Evolutionary conservation across 2,797 vertebrate species (phyloP), one percentile per base, ranked within the genome.

Genomic region (Clarias fuscus): DNA sequence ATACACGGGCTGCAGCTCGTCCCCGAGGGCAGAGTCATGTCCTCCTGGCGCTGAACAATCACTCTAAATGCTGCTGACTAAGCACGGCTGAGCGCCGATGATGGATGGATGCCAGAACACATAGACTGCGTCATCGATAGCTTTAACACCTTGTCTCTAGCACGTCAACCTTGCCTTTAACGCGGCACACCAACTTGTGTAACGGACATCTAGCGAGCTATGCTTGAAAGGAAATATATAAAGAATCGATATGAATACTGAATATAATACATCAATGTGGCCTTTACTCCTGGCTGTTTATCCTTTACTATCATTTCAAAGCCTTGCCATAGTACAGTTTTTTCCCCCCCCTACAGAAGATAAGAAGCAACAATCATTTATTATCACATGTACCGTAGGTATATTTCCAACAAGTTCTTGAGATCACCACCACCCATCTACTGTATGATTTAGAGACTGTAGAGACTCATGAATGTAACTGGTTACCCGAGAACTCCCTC

Each of bases 11-110:
- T 65, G 61, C 64, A 85, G 59, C 83, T 75, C n/a, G 17, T 62
- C 83, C 83, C 71, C 24, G 40, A 84, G 83, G 71, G 71, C 83
- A 84, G 58, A 84, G 59, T 84, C 83, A 75, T 15, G 83, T 84
- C 59, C 82, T 70, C 48, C 58, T 48, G 58, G 70, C 15, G 14
- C 71, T 62, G 58, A 84, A 84, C 83, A 15, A 64, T 40, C 70
- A 43, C 8, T 7, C 82, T 14, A 37, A 62, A 75, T 11, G 56
- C 70, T 64, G 59, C 83, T 84, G 83, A 84, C 71, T 84, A 75
- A 84, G 59, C 83, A 53, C 2, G 17, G 30, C 70, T 64, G 58
- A 48, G 82, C 6, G 37, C 30, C 27, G 58, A 43, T 73, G 56
- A 48, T 67, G 62, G 77, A 80, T 18, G 22, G 17, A 43, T 62